Evolutionary conservation across 2,113 vertebrate genomes (phyloP).

Genomic region (Castor canadensis): DNA sequence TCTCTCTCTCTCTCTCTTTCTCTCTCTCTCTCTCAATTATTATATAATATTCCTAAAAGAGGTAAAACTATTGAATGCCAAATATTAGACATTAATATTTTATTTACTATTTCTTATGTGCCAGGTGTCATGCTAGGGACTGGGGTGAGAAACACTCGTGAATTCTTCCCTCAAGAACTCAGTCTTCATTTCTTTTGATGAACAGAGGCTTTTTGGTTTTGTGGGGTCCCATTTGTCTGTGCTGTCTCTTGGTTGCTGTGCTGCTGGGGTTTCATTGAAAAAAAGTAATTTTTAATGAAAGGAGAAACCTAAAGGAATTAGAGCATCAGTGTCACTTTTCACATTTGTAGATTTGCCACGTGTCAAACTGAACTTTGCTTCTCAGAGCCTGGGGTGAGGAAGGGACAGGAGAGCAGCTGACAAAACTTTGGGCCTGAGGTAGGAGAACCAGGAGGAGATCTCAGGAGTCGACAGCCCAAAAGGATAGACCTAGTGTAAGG

Average conservation of each 20-base stretch:
- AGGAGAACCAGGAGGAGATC: background rate
- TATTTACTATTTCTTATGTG: background rate
- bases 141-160: background rate
- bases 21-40: background rate
- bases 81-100: background rate
- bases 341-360: background rate
- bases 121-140: no score
- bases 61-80: background rate
- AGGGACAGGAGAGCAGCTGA: background rate
- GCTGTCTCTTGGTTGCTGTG: no score
- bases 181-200: no score
- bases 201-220: no score
- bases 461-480: background rate
- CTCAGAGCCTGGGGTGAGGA: background rate
- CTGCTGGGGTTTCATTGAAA: no score
- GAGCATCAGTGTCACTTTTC: background rate
- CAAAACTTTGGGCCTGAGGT: background rate
- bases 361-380: background rate
- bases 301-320: background rate
- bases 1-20: background rate
- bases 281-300: background rate
- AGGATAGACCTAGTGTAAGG: background rate
- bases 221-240: no score
- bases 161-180: background rate
- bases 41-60: background rate